Evolutionary conservation across 2,113 vertebrate genomes (phyloP), one percentile per base, ranked within the genome.

Genomic region (Lethenteron reissneri): DNA sequence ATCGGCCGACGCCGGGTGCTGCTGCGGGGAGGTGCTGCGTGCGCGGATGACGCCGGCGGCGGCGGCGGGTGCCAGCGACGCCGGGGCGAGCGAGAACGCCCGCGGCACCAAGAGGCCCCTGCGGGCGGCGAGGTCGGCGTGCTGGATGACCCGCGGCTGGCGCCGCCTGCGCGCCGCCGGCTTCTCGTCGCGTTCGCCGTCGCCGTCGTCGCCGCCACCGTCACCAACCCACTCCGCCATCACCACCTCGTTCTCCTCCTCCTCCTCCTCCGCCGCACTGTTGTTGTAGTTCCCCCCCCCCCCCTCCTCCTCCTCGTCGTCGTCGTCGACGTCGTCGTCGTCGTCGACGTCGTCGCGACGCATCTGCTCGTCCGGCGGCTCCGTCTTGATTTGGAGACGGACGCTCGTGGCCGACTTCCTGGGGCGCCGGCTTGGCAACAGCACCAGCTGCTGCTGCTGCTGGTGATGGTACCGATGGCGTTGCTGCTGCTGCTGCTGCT

Each of bases 301-400:
- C 41, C 6, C 41, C 13, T 99, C 92, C 13, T 99, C 92, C 15
- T 97, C 91, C 81, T 96, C 79, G 79, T 99, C 94, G 0, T 90
- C 97, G 78, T 97, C 90, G 79, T 94, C 94, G 56, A 90, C 91
- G 2, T 96, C 92, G 12, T 99, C 94, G 0, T 92, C 92, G 2
- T 92, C 84, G 4, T 92, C 97, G 9, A 92, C 96, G 78, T 90
- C 96, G 74, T 99, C 91, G 0, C 92, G 97, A 73, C 91, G 95
- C 74, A 84, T 94, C 56, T 92, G 94, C 77, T 92, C 92, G 76
- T 95, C 92, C 79, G 92, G 80, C 72, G 87, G 83, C 75, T 99
- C 94, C 0, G 87, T 91, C 81, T 99, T 99, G 75, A 99, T 94
- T 71, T 83, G 81, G 2, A 41, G 41, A 41, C 41, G 41, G 41